These are phyloP conservation scores for Anoplophora glabripennis DNA, from an alignment of 1,140 invertebrate genomes.

Conservation along the genomic window DNA sequence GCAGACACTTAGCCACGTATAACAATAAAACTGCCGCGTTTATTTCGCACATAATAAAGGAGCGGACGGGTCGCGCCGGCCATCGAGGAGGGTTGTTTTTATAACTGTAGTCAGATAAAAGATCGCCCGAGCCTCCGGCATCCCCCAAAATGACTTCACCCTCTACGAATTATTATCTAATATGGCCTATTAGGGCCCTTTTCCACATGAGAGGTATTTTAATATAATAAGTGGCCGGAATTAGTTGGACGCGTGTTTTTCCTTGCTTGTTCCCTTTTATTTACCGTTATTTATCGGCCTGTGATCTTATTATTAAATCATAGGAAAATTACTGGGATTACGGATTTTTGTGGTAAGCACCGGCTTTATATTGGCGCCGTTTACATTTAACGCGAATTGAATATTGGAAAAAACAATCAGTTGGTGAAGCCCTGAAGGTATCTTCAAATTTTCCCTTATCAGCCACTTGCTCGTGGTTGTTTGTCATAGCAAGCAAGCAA, in stretches of 20 bases:
- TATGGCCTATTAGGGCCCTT: conserved; percentile 19
- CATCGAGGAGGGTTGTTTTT: conserved; percentile 22
- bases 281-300: too few relatives aligned
- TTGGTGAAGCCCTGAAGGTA: too few relatives aligned
- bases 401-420: too few relatives aligned
- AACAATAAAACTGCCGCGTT: conserved; percentile 19
- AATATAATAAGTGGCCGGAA: conserved; percentile 25
- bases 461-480: too few relatives aligned
- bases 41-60: conserved; percentile 18
- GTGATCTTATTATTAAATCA: too few relatives aligned
- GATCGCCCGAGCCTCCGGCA: conserved; percentile 10
- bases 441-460: not conserved
- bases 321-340: too few relatives aligned
- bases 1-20: not conserved
- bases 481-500: too few relatives aligned
- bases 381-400: too few relatives aligned
- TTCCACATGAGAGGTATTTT: conserved; percentile 20
- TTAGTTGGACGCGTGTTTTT: conserved; percentile 17
- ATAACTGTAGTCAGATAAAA: conserved; percentile 15
- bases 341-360: too few relatives aligned
- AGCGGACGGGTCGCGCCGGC: conserved; percentile 8
- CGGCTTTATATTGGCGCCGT: too few relatives aligned
- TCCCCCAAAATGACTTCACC: conserved; percentile 27
- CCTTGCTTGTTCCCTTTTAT: too few relatives aligned
- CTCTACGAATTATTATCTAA: conserved; percentile 25